phyloP scores from a whole-genome alignment of 2,888 invertebrate genomes.

The Conomelus anceps region DNA sequence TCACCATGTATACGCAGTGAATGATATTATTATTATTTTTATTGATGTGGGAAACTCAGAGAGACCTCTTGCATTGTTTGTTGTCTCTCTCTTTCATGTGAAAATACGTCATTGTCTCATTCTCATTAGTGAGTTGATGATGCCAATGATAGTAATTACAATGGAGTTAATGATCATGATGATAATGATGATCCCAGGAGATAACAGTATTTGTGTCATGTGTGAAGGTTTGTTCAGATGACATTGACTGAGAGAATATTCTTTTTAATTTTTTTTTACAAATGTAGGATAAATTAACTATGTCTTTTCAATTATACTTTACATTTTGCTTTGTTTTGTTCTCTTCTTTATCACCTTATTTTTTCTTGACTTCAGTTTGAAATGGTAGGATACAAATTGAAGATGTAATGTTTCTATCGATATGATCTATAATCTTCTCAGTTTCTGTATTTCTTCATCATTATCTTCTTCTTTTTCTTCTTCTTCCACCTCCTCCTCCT shows the following conservation, averaged over 20 bases:
- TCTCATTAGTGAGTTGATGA: not conserved
- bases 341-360: no score
- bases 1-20: no score
- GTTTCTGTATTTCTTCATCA: not conserved
- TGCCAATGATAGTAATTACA: not conserved
- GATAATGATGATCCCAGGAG: not conserved
- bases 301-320: no score
- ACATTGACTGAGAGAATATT: not conserved
- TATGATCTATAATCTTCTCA: no score
- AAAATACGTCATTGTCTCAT: not conserved
- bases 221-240: no score
- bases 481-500: constrained; percentile 3
- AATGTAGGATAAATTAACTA: no score
- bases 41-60: not conserved
- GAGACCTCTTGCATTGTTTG: no score
- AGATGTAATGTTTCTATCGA: no score
- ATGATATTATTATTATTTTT: not conserved
- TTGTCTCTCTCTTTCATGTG: not conserved
- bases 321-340: no score
- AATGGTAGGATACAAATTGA: no score
- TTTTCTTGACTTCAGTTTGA: no score
- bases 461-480: constrained; percentile 12
- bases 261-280: no score
- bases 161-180: not conserved
- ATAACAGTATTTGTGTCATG: not conserved